A percentile compares a stretch with the other conserved stretches of the same genome.
phyloP scores from a whole-genome alignment of 2,797 vertebrate genomes.

The Amniataba percoides region DNA sequence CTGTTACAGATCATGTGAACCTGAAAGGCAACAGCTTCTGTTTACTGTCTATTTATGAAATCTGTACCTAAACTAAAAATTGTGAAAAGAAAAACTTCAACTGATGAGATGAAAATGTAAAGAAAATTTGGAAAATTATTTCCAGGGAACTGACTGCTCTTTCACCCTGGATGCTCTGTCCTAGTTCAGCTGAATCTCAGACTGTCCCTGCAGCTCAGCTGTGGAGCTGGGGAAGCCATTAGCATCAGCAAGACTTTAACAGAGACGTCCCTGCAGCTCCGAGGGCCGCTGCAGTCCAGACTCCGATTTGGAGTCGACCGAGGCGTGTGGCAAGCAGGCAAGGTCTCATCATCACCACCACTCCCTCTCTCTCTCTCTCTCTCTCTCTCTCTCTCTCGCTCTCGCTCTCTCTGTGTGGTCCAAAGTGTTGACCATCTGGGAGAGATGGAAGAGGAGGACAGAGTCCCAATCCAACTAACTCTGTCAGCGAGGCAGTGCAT shows the following conservation, averaged over 20 bases:
- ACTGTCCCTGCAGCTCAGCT: constrained; percentile 42
- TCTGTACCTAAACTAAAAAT: neutral
- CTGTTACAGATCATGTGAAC: neutral
- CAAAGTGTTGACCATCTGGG: constrained; percentile 71
- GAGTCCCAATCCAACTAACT: constrained; percentile 76
- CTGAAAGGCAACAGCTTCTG: neutral
- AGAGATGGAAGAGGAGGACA: constrained; percentile 64
- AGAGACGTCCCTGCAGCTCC: constrained; percentile 57
- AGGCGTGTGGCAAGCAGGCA: constrained; percentile 67
- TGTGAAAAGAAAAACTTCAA: neutral
- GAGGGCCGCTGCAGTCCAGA: constrained; percentile 43
- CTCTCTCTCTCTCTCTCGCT: constrained; percentile 10
- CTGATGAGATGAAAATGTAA: neutral
- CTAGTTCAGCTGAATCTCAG: constrained; percentile 15
- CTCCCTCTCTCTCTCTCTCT: constrained; percentile 23
- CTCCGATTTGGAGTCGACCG: constrained; percentile 44
- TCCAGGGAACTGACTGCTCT: constrained; percentile 4
- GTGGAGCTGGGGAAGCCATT: constrained; percentile 67
- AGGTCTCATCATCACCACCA: constrained; percentile 62
- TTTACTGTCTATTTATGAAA: neutral
- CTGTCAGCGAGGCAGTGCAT: constrained; percentile 67
- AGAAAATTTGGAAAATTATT: neutral
- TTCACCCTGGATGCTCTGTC: constrained; percentile 27
- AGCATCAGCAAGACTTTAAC: constrained; percentile 49
- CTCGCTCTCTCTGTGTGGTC: constrained; percentile 68